Percentiles rank a stretch among this genome's conserved stretches.
Conservation (phyloP, 2,797 vertebrate genomes). For the Mionectes olivaceus region DNA sequence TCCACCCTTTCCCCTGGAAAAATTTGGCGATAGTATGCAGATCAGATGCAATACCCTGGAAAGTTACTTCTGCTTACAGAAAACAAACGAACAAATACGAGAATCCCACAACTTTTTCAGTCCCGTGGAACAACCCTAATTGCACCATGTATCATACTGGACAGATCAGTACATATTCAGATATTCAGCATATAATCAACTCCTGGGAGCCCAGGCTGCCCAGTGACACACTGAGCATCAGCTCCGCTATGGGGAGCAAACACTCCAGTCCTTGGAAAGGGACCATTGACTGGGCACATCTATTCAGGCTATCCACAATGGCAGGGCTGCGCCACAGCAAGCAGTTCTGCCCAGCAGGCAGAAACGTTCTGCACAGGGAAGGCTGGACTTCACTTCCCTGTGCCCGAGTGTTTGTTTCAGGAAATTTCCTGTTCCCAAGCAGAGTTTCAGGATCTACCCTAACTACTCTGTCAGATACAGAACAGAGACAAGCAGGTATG, state of each 20-base stretch:
- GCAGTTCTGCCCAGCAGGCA: neutral
- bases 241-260: neutral
- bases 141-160: rapidly evolving
- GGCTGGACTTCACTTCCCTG: neutral
- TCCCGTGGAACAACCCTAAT: neutral
- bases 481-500: neutral
- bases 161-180: neutral
- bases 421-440: neutral
- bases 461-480: neutral
- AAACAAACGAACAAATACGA: neutral
- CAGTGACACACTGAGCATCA: neutral
- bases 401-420: neutral
- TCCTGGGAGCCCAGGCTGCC: neutral
- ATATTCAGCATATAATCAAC: neutral
- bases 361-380: neutral
- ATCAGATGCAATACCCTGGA: neutral
- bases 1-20: neutral
- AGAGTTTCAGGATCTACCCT: neutral
- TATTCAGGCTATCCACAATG: neutral
- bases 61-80: neutral
- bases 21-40: neutral
- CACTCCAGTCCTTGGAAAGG: neutral
- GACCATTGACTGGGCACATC: neutral
- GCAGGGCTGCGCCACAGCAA: neutral
- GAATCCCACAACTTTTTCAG: neutral